phyloP scores from a whole-genome alignment of 2,888 invertebrate genomes.

The Byasa hedistus region DNA sequence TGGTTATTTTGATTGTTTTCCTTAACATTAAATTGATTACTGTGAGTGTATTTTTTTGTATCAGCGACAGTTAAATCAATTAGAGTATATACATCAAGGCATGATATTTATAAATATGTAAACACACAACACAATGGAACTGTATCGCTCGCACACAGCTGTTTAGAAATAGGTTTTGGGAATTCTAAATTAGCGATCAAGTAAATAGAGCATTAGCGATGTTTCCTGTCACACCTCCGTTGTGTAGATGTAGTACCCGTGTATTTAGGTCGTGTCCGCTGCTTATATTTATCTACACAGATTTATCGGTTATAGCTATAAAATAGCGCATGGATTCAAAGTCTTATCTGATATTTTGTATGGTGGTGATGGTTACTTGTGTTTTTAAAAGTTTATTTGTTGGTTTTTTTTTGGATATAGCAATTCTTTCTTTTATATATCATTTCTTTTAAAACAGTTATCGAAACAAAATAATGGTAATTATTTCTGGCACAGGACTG shows the following conservation, averaged over 20 bases:
- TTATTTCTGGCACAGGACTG: too few relatives aligned
- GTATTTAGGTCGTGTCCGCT: slow-evolving; percentile 69
- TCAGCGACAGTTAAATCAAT: not conserved
- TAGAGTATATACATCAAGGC: not conserved
- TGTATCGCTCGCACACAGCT: not conserved
- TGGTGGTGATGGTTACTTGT: too few relatives aligned
- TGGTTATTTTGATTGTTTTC: too few relatives aligned
- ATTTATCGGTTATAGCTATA: slow-evolving; percentile 15
- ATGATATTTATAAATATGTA: not conserved
- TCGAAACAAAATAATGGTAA: too few relatives aligned
- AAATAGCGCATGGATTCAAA: slow-evolving; percentile 8
- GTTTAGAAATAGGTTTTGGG: slow-evolving; percentile 33
- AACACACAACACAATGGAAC: not conserved
- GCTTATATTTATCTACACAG: slow-evolving; percentile 67
- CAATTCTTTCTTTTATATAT: too few relatives aligned
- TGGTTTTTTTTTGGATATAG: too few relatives aligned
- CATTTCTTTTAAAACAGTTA: too few relatives aligned
- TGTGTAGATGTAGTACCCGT: slow-evolving; percentile 29
- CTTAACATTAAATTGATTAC: too few relatives aligned
- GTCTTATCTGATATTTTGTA: not conserved
- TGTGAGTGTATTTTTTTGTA: too few relatives aligned
- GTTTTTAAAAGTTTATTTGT: too few relatives aligned
- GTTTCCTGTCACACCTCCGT: slow-evolving; percentile 62
- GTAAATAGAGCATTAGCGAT: slow-evolving; percentile 34
- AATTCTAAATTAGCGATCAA: slow-evolving; percentile 33